Evolutionary conservation across 2,113 vertebrate genomes (phyloP), one percentile per base, ranked within the genome.

Genomic region (Oxyura jamaicensis): DNA sequence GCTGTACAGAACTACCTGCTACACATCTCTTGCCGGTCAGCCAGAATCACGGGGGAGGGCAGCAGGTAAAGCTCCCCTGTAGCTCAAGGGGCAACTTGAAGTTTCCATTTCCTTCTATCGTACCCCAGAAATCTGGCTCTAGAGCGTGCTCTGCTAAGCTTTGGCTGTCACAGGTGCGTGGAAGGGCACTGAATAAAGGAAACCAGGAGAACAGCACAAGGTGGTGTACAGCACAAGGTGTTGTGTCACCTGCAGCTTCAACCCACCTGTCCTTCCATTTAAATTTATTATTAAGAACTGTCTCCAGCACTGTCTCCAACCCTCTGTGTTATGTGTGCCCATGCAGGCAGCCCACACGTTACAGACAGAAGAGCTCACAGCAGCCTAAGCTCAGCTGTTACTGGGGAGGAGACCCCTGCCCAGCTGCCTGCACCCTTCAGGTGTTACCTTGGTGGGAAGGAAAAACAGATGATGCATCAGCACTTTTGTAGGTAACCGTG

Each of bases 401-500:
- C 10, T 55, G 10, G 3, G 41, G n/a, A 71, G 28, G 44, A 72
- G n/a, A 55, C 84, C 63, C 82, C 73, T 74, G 63, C 28, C 66
- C 65, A 23, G 60, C 25, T 74, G 4, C 41, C 55, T 22, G 16
- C 33, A 62, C 23, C 28, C 71, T 85, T 63, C 75, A 68, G 80
- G 88, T 65, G 46, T 48, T 48, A 21, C 21, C 46, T 48, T 48
- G 46, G 46, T 48, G 20, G 46, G 46, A 11, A 48, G 46, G 46
- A 48, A 48, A 21, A 48, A 48, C 46, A 48, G 10, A 21, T 21
- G 46, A 48, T 48, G 46, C 46, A 48, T 48, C 92, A 94, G 96
- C 48, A 52, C 53, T 42, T 86, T 95, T 93, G 62, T 75, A 94
- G 86, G 66, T 63, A 95, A 88, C 92, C 86, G 39, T 42, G 67